Evolutionary conservation across 2,113 vertebrate species (phyloP).

Genomic region (Danio rerio): DNA sequence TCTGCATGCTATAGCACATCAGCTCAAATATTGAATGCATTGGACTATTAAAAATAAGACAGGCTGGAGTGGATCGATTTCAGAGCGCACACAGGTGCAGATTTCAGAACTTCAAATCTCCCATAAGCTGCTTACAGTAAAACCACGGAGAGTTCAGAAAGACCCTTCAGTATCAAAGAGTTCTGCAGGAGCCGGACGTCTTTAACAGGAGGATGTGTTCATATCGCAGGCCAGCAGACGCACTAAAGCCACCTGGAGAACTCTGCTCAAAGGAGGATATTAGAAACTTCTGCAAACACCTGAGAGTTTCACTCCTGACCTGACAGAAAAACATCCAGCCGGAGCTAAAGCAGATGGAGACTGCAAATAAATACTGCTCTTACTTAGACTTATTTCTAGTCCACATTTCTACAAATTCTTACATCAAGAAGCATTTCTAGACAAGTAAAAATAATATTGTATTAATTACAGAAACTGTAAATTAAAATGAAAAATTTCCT

Average conservation of each 20-base stretch:
- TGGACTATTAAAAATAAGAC: conserved; percentile 13
- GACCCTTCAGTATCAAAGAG: conserved; percentile 60
- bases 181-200: conserved; percentile 63
- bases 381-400: too few relatives aligned
- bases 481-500: too few relatives aligned
- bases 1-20: conserved; percentile 17
- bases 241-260: conserved; percentile 32
- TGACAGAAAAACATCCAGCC: neutral
- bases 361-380: too few relatives aligned
- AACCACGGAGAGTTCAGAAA: conserved; percentile 27
- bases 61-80: neutral
- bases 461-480: too few relatives aligned
- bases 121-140: conserved; percentile 50
- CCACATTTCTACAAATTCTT: too few relatives aligned
- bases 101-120: conserved; percentile 32
- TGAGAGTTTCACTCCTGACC: neutral
- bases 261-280: conserved; percentile 7
- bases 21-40: neutral
- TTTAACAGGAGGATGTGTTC: conserved; percentile 65
- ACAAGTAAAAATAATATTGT: too few relatives aligned
- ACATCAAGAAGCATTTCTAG: too few relatives aligned
- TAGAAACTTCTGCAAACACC: neutral
- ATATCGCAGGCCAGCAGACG: conserved; percentile 69
- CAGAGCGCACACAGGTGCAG: conserved; percentile 5
- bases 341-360: too few relatives aligned